Conservation (phyloP, 2,888 invertebrate genomes). For the Thymelicus acteon region DNA sequence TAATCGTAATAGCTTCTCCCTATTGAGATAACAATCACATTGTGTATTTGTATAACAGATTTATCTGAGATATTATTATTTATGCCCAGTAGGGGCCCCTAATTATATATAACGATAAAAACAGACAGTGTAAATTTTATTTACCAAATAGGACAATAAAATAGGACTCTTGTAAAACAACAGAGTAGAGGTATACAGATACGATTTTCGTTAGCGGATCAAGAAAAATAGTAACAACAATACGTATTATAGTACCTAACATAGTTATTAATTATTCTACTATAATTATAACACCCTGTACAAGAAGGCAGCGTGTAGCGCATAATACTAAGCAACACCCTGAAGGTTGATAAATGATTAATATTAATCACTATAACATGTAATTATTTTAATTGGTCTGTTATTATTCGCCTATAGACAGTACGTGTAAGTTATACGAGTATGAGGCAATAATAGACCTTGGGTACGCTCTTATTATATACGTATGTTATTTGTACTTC, state of each 20-base stretch:
- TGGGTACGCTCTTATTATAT: slow-evolving; percentile 14
- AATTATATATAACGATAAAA: no score
- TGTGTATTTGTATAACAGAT: background rate
- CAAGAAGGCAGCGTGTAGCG: background rate
- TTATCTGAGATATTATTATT: background rate
- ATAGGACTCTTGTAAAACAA: no score
- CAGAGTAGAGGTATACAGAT: no score
- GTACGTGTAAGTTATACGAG: background rate
- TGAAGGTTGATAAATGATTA: slow-evolving; percentile 22
- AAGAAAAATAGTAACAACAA: no score
- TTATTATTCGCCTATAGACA: slow-evolving; percentile 23
- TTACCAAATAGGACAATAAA: no score
- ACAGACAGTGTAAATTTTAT: no score
- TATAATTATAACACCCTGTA: background rate
- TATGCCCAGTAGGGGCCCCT: no score
- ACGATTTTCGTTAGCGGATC: no score
- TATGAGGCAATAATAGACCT: slow-evolving; percentile 17
- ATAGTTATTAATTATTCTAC: background rate
- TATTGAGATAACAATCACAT: slow-evolving; percentile 2
- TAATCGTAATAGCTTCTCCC: slow-evolving; percentile 8
- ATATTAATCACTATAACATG: slow-evolving; percentile 31
- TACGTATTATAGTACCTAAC: no score
- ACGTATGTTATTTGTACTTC: background rate
- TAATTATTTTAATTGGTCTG: slow-evolving; percentile 34
- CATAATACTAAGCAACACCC: slow-evolving; percentile 3